These are phyloP conservation scores for Gorsachius magnificus DNA, from an alignment of 2,797 vertebrate species.

Conservation along the genomic window DNA sequence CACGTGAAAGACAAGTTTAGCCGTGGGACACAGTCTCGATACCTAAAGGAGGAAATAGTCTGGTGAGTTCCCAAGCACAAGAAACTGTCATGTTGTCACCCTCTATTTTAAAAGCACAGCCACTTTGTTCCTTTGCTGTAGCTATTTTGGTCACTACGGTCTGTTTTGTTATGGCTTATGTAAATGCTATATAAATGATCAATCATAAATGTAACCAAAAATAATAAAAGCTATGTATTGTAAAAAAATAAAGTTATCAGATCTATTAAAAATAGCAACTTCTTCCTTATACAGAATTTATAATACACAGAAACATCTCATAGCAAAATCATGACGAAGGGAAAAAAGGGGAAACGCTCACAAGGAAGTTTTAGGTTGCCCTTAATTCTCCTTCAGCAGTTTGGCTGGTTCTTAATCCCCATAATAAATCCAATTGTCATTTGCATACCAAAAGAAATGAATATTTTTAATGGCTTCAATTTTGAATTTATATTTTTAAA, in stretches of 20 bases:
- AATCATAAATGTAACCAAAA: slow-evolving; percentile 73
- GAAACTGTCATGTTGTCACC: slow-evolving; percentile 76
- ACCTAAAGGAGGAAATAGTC: slow-evolving; percentile 80
- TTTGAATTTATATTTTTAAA: slow-evolving; percentile 38
- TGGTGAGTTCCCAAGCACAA: slow-evolving; percentile 79
- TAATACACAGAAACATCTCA: slow-evolving; percentile 69
- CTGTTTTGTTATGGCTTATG: slow-evolving; percentile 57
- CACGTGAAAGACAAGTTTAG: slow-evolving; percentile 96
- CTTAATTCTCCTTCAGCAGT: slow-evolving; percentile 59
- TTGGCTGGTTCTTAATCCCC: slow-evolving; percentile 58
- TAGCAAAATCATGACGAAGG: slow-evolving; percentile 43
- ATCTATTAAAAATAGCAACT: slow-evolving; percentile 75
- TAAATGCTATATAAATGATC: slow-evolving; percentile 69
- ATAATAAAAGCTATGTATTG: slow-evolving; percentile 71
- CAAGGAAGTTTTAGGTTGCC: slow-evolving; percentile 36
- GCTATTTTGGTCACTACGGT: slow-evolving; percentile 70
- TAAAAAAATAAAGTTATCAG: slow-evolving; percentile 77
- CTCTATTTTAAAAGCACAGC: slow-evolving; percentile 64
- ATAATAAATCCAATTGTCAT: slow-evolving; percentile 58
- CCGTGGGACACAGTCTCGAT: slow-evolving; percentile 83
- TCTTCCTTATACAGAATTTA: slow-evolving; percentile 70
- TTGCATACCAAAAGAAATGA: slow-evolving; percentile 45
- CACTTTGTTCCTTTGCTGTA: slow-evolving; percentile 66
- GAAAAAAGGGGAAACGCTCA: slow-evolving; percentile 19
- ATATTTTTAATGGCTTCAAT: slow-evolving; percentile 37